phyloP scores from a whole-genome alignment of 2,888 invertebrate genomes.

The Tiphia femorata region DNA sequence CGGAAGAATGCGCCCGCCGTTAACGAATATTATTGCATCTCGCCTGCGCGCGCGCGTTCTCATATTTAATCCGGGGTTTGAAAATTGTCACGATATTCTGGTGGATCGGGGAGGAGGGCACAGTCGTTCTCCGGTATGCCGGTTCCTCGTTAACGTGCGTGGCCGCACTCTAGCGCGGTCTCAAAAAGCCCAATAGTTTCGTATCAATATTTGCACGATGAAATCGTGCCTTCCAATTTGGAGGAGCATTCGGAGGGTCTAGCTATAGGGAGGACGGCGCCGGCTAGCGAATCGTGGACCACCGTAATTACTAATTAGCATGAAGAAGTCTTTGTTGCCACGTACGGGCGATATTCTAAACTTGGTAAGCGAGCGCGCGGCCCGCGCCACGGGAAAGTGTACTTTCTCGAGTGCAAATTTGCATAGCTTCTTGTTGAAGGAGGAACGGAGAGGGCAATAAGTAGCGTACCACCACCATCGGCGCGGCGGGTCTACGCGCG shows the following conservation, averaged over 20 bases:
- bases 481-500: too few species aligned
- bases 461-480: slow-evolving; percentile 1
- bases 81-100: too few species aligned
- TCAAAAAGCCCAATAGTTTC: background rate
- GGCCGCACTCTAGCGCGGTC: too few species aligned
- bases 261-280: background rate
- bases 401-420: slow-evolving; percentile 3
- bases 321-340: slow-evolving; percentile 2
- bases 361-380: background rate
- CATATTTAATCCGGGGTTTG: too few species aligned
- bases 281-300: background rate
- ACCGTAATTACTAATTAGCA: background rate
- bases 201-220: background rate
- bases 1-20: too few species aligned
- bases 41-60: too few species aligned
- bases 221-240: background rate
- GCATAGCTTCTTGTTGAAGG: slow-evolving; percentile 7
- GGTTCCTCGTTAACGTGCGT: too few species aligned
- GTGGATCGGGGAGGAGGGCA: too few species aligned
- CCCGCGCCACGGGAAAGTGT: background rate
- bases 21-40: too few species aligned
- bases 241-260: too few species aligned
- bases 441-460: slow-evolving; percentile 4
- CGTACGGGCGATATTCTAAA: slow-evolving; percentile 4
- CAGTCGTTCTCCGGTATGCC: too few species aligned